phyloP scores from a whole-genome alignment of 2,888 invertebrate genomes.

The Stenolophus ochropezus region DNA sequence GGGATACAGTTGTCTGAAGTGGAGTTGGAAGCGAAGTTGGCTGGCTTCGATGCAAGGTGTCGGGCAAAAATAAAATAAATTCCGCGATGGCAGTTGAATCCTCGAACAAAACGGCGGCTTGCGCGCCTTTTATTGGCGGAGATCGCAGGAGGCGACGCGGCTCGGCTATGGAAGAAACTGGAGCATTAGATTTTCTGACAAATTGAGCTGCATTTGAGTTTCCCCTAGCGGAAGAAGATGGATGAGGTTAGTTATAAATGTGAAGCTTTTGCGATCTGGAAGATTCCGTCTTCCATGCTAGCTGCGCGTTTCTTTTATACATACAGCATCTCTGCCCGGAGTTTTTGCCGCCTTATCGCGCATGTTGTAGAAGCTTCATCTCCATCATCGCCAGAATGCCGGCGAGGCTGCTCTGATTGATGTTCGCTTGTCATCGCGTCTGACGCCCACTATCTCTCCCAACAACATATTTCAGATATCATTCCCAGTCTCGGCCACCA shows the following conservation, averaged over 20 bases:
- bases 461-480: conserved; percentile 21
- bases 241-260: conserved; percentile 76
- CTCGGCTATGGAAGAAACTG: conserved; percentile 59
- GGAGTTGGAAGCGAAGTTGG: not conserved
- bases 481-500: conserved; percentile 5
- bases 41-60: conserved; percentile 38
- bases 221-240: conserved; percentile 73
- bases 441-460: conserved; percentile 6
- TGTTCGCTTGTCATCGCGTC: conserved; percentile 51
- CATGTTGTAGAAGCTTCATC: conserved; percentile 73
- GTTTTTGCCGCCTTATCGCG: conserved; percentile 71
- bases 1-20: conserved; percentile 36
- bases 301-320: conserved; percentile 72
- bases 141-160: conserved; percentile 7
- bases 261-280: conserved; percentile 74
- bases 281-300: conserved; percentile 64
- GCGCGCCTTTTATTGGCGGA: conserved; percentile 30
- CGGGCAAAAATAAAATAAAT: conserved; percentile 65
- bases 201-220: conserved; percentile 75
- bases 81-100: conserved; percentile 64
- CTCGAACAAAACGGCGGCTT: conserved; percentile 48
- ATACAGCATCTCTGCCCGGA: conserved; percentile 71
- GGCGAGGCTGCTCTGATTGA: conserved; percentile 51
- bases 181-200: conserved; percentile 75
- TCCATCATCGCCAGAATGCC: conserved; percentile 72